Evolutionary conservation across 2,113 vertebrate species (phyloP), one percentile per base, ranked within the genome.

Genomic region (Pedionomus torquatus): DNA sequence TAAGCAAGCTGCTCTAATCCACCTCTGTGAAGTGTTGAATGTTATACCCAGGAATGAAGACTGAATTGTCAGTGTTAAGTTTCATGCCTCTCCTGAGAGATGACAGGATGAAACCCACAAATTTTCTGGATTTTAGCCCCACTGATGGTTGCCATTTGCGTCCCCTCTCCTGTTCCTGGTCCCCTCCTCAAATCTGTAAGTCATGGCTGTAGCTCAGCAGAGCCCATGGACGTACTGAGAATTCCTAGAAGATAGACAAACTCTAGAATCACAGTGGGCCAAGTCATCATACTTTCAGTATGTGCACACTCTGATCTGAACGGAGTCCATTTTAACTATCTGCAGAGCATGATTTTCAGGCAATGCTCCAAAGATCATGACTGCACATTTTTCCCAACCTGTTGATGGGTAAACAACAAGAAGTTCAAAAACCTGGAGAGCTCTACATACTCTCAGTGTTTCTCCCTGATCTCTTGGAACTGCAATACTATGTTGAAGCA

Each of bases 181-280:
- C 3, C 10, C 2, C 17, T 82, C 17, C 24, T 17, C 44, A 65
- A 13, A 57, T 0, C 0, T 19, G 17, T 13, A 37, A 17, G 28
- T 51, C 16, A 21, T 44, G 43, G 15, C 58, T 28, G 4, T 49
- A 93, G 41, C 35, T 41, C 75, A 35, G 28, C 24, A 76, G 44
- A 89, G 52, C 21, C 74, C n/a, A 13, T 17, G 57, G 74, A 43
- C 0, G 0, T 55, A 10, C 7, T 11, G 3, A 54, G 6, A 13
- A 3, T 9, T 17, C 44, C 19, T 57, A 63, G 44, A 26, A 31
- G 24, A 41, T 3, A 28, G 24, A 13, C 26, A 48, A 39, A 24
- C 18, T 71, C 26, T 30, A 16, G 61, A 76, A 65, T 41, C 19
- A 41, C 25, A 37, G 31, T 2, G 21, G 39, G 44, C 20, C 24